A percentile compares a stretch with the other conserved stretches of the same genome.
These are phyloP conservation scores for Hirtodrosophila alboralis DNA, from an alignment of 2,888 invertebrate genomes.

Conservation along the genomic window DNA sequence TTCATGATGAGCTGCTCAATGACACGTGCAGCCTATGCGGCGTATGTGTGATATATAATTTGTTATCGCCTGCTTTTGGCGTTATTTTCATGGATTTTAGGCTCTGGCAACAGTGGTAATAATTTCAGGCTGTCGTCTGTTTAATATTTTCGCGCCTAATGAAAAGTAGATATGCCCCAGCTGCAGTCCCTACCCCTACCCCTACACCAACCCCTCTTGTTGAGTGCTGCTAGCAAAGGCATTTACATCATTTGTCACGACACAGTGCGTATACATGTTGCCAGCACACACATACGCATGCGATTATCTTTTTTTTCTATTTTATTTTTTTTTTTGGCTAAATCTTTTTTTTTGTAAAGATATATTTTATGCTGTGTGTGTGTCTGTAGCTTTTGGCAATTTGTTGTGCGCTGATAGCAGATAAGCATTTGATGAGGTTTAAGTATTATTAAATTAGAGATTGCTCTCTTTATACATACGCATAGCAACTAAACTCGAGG, in stretches of 20 bases:
- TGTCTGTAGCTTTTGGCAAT: slow-evolving; percentile 63
- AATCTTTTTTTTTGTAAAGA: slow-evolving; percentile 15
- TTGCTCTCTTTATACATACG: slow-evolving; percentile 27
- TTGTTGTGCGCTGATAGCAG: slow-evolving; percentile 73
- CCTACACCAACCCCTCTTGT: no score
- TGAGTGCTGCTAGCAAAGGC: slow-evolving; percentile 24
- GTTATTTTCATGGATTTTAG: slow-evolving; percentile 12
- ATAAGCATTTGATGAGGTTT: slow-evolving; percentile 79
- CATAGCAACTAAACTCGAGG: slow-evolving; percentile 24
- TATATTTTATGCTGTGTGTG: slow-evolving; percentile 34
- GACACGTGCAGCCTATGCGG: slow-evolving; percentile 66
- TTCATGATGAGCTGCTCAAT: slow-evolving; percentile 76
- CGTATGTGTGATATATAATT: slow-evolving; percentile 75
- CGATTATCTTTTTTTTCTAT: slow-evolving; percentile 59
- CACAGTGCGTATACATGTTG: slow-evolving; percentile 21
- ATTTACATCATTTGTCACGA: slow-evolving; percentile 69
- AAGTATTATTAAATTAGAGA: slow-evolving; percentile 61
- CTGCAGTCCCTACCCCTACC: slow-evolving; percentile 11
- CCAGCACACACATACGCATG: slow-evolving; percentile 32
- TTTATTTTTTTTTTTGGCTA: slow-evolving; percentile 22
- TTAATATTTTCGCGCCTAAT: slow-evolving; percentile 78
- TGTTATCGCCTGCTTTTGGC: slow-evolving; percentile 67
- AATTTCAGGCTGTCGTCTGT: slow-evolving; percentile 69
- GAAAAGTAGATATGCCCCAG: slow-evolving; percentile 64
- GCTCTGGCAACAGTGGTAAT: slow-evolving; percentile 33